Evolutionary conservation across 2,113 vertebrate genomes (phyloP).

Genomic region (Tragelaphus buxtoni): DNA sequence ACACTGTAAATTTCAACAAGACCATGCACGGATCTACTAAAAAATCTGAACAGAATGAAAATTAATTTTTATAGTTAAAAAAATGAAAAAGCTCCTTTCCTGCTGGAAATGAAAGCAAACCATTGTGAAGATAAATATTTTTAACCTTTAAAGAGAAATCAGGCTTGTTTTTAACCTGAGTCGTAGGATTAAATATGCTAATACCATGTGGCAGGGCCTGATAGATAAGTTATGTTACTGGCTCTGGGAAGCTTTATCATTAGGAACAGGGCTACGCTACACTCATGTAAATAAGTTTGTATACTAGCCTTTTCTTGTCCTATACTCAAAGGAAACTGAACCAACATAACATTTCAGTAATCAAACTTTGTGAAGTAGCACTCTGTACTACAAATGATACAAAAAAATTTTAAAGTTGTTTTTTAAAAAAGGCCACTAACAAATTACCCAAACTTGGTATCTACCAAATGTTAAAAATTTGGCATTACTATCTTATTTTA

Average conservation of each 20-base stretch:
- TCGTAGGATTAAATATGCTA: constrained; percentile 2
- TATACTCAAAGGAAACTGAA: not conserved
- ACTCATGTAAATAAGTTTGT: not conserved
- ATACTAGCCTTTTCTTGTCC: not conserved
- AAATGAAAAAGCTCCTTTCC: not conserved
- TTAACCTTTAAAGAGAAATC: not conserved
- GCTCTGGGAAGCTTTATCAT: constrained; percentile 45
- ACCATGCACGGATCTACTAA: not conserved
- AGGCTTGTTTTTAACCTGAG: constrained; percentile 43
- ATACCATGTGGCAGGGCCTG: constrained; percentile 30
- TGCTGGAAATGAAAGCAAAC: not conserved
- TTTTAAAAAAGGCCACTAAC: not conserved
- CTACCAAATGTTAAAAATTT: not conserved
- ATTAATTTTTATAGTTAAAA: not conserved
- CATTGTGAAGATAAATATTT: not conserved
- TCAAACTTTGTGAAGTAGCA: not conserved
- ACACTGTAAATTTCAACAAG: not conserved
- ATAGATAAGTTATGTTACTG: not conserved
- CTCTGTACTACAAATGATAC: not conserved
- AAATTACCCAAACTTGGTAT: not conserved
- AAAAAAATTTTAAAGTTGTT: not conserved
- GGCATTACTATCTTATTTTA: not conserved
- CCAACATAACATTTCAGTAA: not conserved
- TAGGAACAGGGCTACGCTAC: not conserved
- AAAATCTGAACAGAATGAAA: not conserved